Base-by-base conservation (phyloP, 2,888 invertebrate genomes). In the Steinernema hermaphroditum region DNA sequence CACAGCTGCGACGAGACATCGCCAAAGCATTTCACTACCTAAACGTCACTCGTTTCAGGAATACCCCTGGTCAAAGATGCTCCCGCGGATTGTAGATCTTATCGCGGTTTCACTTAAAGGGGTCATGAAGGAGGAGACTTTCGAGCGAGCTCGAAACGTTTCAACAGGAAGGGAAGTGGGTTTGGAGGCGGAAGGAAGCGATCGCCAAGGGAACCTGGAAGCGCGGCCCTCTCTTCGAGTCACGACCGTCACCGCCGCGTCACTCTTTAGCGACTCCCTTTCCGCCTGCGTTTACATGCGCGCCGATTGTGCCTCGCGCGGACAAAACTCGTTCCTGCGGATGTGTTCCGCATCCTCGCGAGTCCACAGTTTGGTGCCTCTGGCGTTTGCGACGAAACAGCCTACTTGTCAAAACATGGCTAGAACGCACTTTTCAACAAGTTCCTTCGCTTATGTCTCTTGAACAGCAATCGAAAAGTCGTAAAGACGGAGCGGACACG, bases 21-120 rank as follows among this genome's bases (percentile, higher is more conserved):
- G 62, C 62, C 62, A 19, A 29, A 32, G 62, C 62, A 62, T 62
- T 62, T 62, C 62, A 62, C 62, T 62, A 62, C 62, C 62, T 62
- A 62, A 62, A 62, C 32, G 29, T 62, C 34, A 62, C 32, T 62
- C 62, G n/a, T 24, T 16, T 34, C 16, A 22, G 2, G 62, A 62
- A 62, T 16, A 62, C 32, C 62, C 32, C 34, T 27, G 6, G 27
- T 19, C 32, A 32, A 34, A 62, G 62, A 27, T 37, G 22, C 46
- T 46, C 46, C 46, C 62, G 16, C 62, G 29, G 32, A 62, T 62
- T 62, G 22, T 12, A 62, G 62, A 62, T 62, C 29, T 32, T 29
- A 62, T 62, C 62, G 62, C 32, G 34, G 62, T 62, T 62, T 62
- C 32, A 29, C 62, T 32, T 62, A 62, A 62, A 62, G 62, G 62